These are phyloP conservation scores for Thinocorus orbignyianus DNA, from an alignment of 2,113 vertebrate genomes.

Conservation along the genomic window DNA sequence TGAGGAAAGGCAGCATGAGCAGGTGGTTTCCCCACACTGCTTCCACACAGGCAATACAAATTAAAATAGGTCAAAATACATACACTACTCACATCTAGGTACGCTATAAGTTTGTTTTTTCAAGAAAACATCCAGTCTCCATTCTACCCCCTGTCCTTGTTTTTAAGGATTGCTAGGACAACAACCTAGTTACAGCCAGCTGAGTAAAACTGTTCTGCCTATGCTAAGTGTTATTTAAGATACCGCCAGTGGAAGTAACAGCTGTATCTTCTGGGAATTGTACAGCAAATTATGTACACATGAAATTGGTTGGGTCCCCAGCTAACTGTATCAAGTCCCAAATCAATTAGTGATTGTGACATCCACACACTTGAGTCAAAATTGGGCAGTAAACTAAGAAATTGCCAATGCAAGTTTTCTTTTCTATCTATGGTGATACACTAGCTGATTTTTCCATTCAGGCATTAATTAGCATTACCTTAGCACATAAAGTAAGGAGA, in stretches of 20 bases:
- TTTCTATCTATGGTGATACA: not conserved
- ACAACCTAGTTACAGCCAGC: not conserved
- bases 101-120: not conserved
- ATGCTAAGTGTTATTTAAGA: conserved; percentile 41
- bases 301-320: not conserved
- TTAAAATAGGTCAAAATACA: conserved; percentile 3
- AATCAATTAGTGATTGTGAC: not conserved
- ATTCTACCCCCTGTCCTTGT: not conserved
- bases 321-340: not conserved
- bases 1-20: not conserved
- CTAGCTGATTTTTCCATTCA: conserved; percentile 50
- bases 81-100: not conserved
- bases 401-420: not conserved
- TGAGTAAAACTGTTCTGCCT: not conserved
- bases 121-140: not conserved
- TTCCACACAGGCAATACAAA: not conserved
- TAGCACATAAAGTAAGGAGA: conserved; percentile 46
- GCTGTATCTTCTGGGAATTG: not conserved
- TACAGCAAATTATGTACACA: not conserved
- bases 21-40: not conserved
- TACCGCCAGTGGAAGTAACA: not conserved
- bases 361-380: not conserved
- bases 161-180: not conserved
- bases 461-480: conserved; percentile 61
- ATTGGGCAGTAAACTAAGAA: not conserved